Evolutionary conservation across 2,113 vertebrate genomes (phyloP), one percentile per base, ranked within the genome.

Genomic region (Archilochus colubris): DNA sequence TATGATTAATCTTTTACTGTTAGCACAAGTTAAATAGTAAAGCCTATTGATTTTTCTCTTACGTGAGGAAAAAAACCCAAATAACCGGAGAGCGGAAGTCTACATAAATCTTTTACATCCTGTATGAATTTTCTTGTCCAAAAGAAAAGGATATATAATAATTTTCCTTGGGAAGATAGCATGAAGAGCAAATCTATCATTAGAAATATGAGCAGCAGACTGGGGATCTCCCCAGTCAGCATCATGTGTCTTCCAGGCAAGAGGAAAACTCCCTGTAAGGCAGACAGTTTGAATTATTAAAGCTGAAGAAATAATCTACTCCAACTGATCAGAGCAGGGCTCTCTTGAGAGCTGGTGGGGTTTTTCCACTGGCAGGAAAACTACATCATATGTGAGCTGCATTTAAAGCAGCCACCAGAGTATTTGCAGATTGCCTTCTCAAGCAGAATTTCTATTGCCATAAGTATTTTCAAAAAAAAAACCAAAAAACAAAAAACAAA

Each of bases 391-490:
- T 7, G 14, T 91, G 89, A 67, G 55, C 75, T 59, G 88, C 90
- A 90, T 91, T 83, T 84, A 67, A 95, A 91, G 31, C 50, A 92
- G 88, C 33, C 78, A 83, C 48, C n/a, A 64, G 44, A 31, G 6
- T 36, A 82, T 97, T 97, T 97, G 70, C 88, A 89, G 94, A 91
- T 50, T 90, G 79, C 88, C 63, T 69, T 90, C 85, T 86, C 78
- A 87, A 87, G 82, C 88, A 67, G 69, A 94, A 94, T 94, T 95
- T 91, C 58, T 86, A 79, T 67, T 54, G 75, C 57, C 0, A 8
- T 70, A 93, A 78, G 66, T 78, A 43, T 74, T 96, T 61, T 44
- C 54, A 4, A 23, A 48, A 48, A 46, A 48, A 48, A 40, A 40
- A 10, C 9, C 9, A 40, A 40, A 40, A 40, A 40, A 40, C 38